Conservation (phyloP, 2,797 vertebrate species). For the Argyrosomus regius region DNA sequence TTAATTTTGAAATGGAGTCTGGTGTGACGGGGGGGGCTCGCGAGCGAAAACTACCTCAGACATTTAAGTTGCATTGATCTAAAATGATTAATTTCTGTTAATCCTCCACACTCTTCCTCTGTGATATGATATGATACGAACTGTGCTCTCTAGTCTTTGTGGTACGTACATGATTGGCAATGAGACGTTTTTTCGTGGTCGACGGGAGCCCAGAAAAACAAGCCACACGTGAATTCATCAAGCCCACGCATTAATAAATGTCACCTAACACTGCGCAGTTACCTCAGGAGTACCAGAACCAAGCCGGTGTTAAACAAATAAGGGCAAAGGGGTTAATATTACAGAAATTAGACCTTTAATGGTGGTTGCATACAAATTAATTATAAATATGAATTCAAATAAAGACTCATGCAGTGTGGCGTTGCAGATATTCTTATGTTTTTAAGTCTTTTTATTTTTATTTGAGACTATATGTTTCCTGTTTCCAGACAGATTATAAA, state of each 20-base stretch:
- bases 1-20: conserved; percentile 18
- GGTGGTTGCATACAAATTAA: background rate
- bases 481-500: background rate
- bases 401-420: background rate
- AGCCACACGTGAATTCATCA: conserved; percentile 4
- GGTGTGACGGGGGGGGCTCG: conserved; percentile 10
- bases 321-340: background rate
- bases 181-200: conserved; percentile 1
- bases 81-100: background rate
- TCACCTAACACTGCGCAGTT: conserved; percentile 3
- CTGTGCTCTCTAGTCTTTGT: background rate
- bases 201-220: background rate
- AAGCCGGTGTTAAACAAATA: conserved; percentile 2
- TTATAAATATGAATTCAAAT: background rate
- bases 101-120: background rate
- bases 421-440: background rate
- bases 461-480: background rate
- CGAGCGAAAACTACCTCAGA: background rate
- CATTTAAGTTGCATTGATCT: background rate
- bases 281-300: background rate
- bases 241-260: conserved; percentile 20
- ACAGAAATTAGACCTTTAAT: background rate
- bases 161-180: background rate
- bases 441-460: background rate
- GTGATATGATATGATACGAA: background rate